Evolutionary conservation across 2,888 invertebrate species (phyloP), one percentile per base, ranked within the genome.

Genomic region (Tipula confusa): DNA sequence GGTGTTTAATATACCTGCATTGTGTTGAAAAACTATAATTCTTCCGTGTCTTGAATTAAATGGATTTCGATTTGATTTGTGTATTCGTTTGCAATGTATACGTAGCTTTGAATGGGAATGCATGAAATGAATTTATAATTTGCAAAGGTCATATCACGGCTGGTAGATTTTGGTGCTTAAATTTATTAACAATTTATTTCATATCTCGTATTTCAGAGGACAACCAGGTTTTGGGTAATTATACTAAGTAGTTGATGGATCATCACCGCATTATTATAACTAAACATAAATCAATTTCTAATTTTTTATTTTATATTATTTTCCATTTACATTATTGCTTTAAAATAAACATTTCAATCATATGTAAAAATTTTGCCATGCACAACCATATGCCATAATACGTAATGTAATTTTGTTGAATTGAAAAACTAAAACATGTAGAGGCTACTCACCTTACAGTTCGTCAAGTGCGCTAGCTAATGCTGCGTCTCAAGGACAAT

Each of bases 381-480:
- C n/a, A n/a, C n/a, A n/a, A n/a, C n/a, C n/a, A n/a, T n/a, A n/a
- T n/a, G n/a, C n/a, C n/a, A n/a, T n/a, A n/a, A n/a, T n/a, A n/a
- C n/a, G n/a, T n/a, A n/a, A n/a, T n/a, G n/a, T n/a, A n/a, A n/a
- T n/a, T n/a, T n/a, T n/a, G n/a, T n/a, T n/a, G n/a, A n/a, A n/a
- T n/a, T n/a, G n/a, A n/a, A n/a, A n/a, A n/a, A n/a, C n/a, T n/a
- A n/a, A n/a, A n/a, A 28, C 2, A 28, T 1, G 2, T 79, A 79
- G 79, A 13, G 29, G 79, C 24, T 29, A n/a, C 13, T 64, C 24
- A 24, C 64, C 64, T 38, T 82, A 83, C 82, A 86, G 86, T 11
- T 87, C 88, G 84, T 87, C 87, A n/a, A 87, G 87, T 84, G 87
- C 88, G 0, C 85, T 86, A 29, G 87, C 89, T 0, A 87, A 88